These are phyloP conservation scores for Escarpia spicata DNA, from an alignment of 2,888 invertebrate genomes.

Conservation along the genomic window DNA sequence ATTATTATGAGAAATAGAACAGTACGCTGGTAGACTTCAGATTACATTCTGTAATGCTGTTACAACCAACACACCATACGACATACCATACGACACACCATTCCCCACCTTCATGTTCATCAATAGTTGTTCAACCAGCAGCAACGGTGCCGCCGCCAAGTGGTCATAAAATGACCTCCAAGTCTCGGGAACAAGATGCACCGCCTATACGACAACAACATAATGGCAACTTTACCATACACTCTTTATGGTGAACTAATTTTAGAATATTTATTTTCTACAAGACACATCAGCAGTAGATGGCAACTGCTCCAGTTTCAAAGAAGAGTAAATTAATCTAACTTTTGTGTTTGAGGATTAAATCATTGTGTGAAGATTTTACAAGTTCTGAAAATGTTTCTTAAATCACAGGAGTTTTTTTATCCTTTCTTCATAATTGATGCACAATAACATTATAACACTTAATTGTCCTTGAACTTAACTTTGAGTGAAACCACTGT, in stretches of 20 bases:
- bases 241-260: background rate
- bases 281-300: background rate
- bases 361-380: background rate
- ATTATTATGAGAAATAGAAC: too few species aligned
- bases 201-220: constrained; percentile 46
- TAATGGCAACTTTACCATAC: background rate
- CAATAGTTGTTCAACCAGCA: constrained; percentile 84
- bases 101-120: constrained; percentile 76
- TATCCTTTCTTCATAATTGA: too few species aligned
- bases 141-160: constrained; percentile 70
- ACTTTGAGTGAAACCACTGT: background rate
- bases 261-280: background rate
- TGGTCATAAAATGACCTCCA: constrained; percentile 55
- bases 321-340: background rate
- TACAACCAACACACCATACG: background rate
- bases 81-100: background rate
- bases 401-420: background rate
- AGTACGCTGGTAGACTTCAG: too few species aligned
- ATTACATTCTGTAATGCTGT: too few species aligned
- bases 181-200: constrained; percentile 53
- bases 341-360: background rate
- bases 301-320: background rate
- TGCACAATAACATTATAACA: background rate
- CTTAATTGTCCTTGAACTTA: background rate
- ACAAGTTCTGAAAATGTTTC: background rate